Percentiles rank a stretch among this genome's conserved stretches.
Conservation (phyloP, 2,888 invertebrate genomes). For the Oasisia sp. region DNA sequence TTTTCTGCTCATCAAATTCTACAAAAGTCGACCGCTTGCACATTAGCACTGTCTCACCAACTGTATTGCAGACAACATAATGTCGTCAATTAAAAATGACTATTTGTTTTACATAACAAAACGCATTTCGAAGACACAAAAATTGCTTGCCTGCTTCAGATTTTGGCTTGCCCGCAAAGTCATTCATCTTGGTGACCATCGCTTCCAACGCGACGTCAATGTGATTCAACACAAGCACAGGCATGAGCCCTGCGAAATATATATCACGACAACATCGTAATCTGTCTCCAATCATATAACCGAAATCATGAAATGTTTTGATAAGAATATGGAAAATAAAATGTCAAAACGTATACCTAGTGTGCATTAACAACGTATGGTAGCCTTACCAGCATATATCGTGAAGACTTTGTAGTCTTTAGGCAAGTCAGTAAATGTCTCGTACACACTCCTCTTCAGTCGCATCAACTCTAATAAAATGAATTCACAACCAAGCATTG, state of each 20-base stretch:
- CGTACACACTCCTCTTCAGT: constrained; percentile 6
- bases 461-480: constrained; percentile 21
- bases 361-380: no score
- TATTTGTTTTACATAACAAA: no score
- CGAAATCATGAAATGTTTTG: no score
- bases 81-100: no score
- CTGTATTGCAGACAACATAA: no score
- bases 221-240: constrained; percentile 37
- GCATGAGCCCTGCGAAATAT: constrained; percentile 1
- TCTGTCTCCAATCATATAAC: not conserved
- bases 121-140: not conserved
- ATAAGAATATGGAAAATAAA: no score
- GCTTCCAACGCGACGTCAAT: constrained; percentile 41
- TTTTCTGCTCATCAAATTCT: no score
- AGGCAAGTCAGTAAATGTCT: constrained; percentile 14
- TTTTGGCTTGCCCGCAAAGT: constrained; percentile 38
- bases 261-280: not conserved
- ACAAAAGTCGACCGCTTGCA: no score
- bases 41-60: no score
- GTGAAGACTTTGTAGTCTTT: constrained; percentile 21
- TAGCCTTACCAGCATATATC: constrained; percentile 14
- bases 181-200: constrained; percentile 39
- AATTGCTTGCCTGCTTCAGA: constrained; percentile 32
- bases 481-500: not conserved
- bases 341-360: no score